A percentile compares a stretch with the other conserved stretches of the same genome.
Conservation (phyloP, 1,140 invertebrate genomes). For the Drosophila guanche region DNA sequence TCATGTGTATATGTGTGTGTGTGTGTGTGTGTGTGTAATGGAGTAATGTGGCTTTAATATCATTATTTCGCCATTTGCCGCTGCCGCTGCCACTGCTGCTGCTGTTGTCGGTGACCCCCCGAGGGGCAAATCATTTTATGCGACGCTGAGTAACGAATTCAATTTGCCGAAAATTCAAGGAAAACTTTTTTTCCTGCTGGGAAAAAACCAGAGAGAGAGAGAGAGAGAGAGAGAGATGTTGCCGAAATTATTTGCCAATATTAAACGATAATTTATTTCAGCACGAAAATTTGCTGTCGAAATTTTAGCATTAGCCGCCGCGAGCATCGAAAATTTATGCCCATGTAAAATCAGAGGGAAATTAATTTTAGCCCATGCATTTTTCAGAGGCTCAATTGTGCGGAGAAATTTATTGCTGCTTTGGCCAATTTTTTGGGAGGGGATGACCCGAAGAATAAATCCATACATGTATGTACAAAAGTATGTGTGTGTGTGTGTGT, state of each 20-base stretch:
- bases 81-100: background rate
- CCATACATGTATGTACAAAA: conserved; percentile 1
- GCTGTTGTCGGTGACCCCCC: conserved; percentile 28
- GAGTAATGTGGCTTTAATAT: conserved; percentile 75
- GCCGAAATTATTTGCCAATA: conserved; percentile 75
- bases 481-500: conserved; percentile 11
- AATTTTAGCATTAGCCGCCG: conserved; percentile 63
- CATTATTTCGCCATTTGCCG: conserved; percentile 62
- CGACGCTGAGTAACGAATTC: conserved; percentile 66
- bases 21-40: conserved; percentile 51
- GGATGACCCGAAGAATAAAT: conserved; percentile 62
- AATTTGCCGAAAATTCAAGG: conserved; percentile 47
- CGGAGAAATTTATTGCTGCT: conserved; percentile 77
- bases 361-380: conserved; percentile 75
- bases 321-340: conserved; percentile 67
- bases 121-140: conserved; percentile 45
- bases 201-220: conserved; percentile 11
- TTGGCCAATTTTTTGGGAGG: conserved; percentile 60
- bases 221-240: conserved; percentile 24
- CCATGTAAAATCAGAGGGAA: conserved; percentile 72
- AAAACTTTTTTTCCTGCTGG: conserved; percentile 5
- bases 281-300: conserved; percentile 59
- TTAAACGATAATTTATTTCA: conserved; percentile 81
- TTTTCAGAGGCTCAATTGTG: conserved; percentile 67
- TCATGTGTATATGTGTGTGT: conserved; percentile 43